phyloP scores from a whole-genome alignment of 2,797 vertebrate genomes.

The Sparidentex hasta region DNA sequence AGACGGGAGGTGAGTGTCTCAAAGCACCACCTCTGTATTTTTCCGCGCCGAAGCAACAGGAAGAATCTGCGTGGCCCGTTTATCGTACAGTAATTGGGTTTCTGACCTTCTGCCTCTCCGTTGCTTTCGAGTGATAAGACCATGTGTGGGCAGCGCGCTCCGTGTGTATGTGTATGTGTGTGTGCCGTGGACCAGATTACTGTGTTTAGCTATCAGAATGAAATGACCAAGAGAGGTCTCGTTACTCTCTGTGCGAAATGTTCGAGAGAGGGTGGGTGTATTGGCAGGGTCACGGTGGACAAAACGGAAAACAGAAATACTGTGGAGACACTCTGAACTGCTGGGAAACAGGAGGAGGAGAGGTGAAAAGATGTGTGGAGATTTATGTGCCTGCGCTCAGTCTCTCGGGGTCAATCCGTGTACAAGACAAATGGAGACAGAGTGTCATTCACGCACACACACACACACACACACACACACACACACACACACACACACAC shows the following conservation, averaged over 20 bases:
- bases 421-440: constrained; percentile 59
- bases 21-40: constrained; percentile 51
- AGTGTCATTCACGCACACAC: constrained; percentile 48
- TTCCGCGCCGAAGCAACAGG: constrained; percentile 24
- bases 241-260: constrained; percentile 58
- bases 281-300: constrained; percentile 65
- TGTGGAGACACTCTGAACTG: constrained; percentile 58
- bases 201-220: constrained; percentile 69
- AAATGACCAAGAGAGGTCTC: constrained; percentile 74
- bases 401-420: constrained; percentile 51
- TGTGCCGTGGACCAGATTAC: constrained; percentile 62
- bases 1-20: constrained; percentile 52
- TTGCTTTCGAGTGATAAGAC: constrained; percentile 79
- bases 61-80: constrained; percentile 57
- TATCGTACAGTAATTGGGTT: constrained; percentile 74
- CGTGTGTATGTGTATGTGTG: constrained; percentile 49
- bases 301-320: constrained; percentile 67
- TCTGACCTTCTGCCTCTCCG: constrained; percentile 76
- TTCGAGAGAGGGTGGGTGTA: constrained; percentile 69
- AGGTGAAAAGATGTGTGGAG: constrained; percentile 62
- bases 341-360: constrained; percentile 52
- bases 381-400: constrained; percentile 54
- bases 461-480: background rate
- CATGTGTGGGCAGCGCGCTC: constrained; percentile 75
- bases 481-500: constrained; percentile 16